These are phyloP conservation scores for Ruditapes philippinarum DNA, from an alignment of 1,140 invertebrate genomes.

Conservation along the genomic window DNA sequence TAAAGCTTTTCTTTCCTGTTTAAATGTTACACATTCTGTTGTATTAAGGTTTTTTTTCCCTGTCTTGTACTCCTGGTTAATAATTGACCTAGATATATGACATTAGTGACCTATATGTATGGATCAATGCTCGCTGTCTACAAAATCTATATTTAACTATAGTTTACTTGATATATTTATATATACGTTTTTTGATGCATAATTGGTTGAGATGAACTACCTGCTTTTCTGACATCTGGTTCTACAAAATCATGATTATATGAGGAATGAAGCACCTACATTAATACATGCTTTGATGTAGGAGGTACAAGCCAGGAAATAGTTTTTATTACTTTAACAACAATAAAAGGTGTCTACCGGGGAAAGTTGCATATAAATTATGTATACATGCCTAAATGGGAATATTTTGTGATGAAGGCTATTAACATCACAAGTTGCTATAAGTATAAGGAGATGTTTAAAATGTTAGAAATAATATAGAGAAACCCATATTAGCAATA, in stretches of 20 bases:
- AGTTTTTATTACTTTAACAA: background rate
- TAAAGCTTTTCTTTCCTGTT: too few species aligned
- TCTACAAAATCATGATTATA: background rate
- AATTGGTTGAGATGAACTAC: background rate
- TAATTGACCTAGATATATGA: background rate
- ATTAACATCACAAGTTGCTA: too few species aligned
- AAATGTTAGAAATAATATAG: too few species aligned
- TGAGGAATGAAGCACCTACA: background rate
- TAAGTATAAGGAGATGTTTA: too few species aligned
- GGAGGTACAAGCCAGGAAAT: background rate
- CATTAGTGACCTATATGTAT: constrained; percentile 7
- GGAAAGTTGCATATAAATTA: too few species aligned
- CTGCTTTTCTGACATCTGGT: background rate
- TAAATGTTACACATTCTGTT: too few species aligned
- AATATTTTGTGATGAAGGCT: too few species aligned
- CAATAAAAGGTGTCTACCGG: background rate
- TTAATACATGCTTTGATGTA: background rate
- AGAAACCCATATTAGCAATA: too few species aligned
- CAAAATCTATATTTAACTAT: constrained; percentile 3
- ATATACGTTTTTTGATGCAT: background rate
- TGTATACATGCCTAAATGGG: too few species aligned
- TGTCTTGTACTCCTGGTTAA: background rate
- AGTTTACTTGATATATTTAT: background rate
- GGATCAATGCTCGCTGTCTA: background rate
- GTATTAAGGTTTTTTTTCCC: too few species aligned